These are phyloP conservation scores for Lasiurus cinereus DNA, from an alignment of 2,113 vertebrate genomes.

Conservation along the genomic window DNA sequence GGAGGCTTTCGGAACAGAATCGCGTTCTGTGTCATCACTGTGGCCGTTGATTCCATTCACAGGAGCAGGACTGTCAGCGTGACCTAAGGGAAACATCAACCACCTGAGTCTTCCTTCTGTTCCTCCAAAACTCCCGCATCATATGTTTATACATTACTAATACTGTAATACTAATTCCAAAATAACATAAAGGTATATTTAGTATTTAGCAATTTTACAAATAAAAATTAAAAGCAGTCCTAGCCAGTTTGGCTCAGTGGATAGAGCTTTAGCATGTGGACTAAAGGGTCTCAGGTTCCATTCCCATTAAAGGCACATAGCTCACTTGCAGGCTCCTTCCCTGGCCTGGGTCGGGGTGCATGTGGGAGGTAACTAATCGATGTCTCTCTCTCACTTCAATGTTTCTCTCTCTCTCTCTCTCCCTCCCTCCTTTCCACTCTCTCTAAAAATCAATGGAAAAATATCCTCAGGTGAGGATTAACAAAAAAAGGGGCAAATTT, in stretches of 20 bases:
- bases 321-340: too few relatives aligned
- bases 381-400: too few relatives aligned
- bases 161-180: slow-evolving; percentile 51
- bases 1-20: slow-evolving; percentile 88
- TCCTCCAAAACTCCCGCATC: not conserved
- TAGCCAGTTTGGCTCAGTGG: too few relatives aligned
- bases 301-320: too few relatives aligned
- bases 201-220: slow-evolving; percentile 37
- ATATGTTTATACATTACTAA: not conserved
- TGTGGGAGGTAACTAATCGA: too few relatives aligned
- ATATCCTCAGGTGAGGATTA: too few relatives aligned
- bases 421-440: too few relatives aligned
- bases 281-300: too few relatives aligned
- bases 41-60: slow-evolving; percentile 87
- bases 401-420: too few relatives aligned
- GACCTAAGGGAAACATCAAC: slow-evolving; percentile 85
- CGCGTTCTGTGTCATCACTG: slow-evolving; percentile 86
- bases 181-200: not conserved
- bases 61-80: slow-evolving; percentile 87
- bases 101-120: not conserved
- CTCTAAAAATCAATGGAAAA: too few relatives aligned
- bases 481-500: not conserved
- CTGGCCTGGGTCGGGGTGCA: too few relatives aligned
- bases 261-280: too few relatives aligned
- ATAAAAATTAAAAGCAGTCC: slow-evolving; percentile 35